Base-by-base conservation (phyloP, 2,888 invertebrate species). In the Cremastinae sp. region DNA sequence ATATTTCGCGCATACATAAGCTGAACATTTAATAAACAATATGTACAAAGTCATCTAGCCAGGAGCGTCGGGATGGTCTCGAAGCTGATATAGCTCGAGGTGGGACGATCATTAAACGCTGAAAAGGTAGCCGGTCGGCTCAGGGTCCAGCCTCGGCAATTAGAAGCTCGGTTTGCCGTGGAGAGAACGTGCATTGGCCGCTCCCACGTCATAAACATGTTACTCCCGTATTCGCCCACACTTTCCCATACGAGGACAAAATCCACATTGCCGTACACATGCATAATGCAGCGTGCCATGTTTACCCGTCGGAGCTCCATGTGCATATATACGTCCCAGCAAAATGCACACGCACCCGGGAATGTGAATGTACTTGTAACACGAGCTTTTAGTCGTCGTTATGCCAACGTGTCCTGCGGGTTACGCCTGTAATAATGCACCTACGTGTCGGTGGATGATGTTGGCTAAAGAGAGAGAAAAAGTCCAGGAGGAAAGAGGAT, bases 201-300 rank as follows among this genome's bases (percentile, higher is more conserved):
- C 81, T 82, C 78, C 78, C 80, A 74, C 76, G 71, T 79, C 80
- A 53, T 82, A 82, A 83, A 82, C 82, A 74, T 78, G 69, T 74
- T 78, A 73, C 78, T 75, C 76, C 68, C 71, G 64, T 75, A 64
- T 71, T 74, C 80, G 79, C 77, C 80, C 81, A 78, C 83, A 53
- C 71, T 37, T 41, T 47, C n/a, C 28, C 64, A 39, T 16, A 37
- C 41, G 7, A 37, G 45, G 43, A 62, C 55, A 28, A 18, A 35
- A 39, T 41, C 14, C 14, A 53, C 4, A 10, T 41, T 28, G 65
- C 28, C 10, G 53, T 65, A 53, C 22, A 28, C 22, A 12, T 62
- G 22, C 49, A 7, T 62, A 14, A 28, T 20, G n/a, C 10, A 20
- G 18, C 16, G 3, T 14, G 28, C 10, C 16, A 10, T 47, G 14